Evolutionary conservation across 2,113 vertebrate species (phyloP), one percentile per base, ranked within the genome.

Genomic region (Propithecus coquereli): DNA sequence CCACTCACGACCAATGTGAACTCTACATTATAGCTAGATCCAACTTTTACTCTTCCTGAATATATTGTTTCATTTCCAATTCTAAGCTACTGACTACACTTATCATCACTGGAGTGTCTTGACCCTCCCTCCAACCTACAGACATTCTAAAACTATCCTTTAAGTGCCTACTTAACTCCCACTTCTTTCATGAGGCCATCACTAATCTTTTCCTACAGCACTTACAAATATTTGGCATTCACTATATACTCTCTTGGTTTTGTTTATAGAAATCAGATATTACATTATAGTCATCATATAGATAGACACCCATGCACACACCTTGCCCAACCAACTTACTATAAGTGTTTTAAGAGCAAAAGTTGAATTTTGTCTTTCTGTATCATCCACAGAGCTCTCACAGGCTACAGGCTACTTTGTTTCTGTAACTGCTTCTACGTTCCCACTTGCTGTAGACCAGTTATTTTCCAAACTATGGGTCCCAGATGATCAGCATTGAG

Each of bases 151-250:
- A 23, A 25, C 54, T 22, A 66, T 82, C 45, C 32, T 86, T 82
- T 52, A 91, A 86, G 40, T 47, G 87, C 32, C 85, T 83, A 68
- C 66, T 90, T 63, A 87, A 79, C 12, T 80, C 7, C 54, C 7
- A 94, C 23, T 12, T 87, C 84, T 66, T 83, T 84, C 25, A 91
- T 16, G 25, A 83, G 34, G 63, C 13, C 94, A 92, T 73, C 16
- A 34, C 5, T 73, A 54, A 95, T 74, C 34, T 77, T 91, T 73
- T 92, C 68, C 86, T 77, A 30, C 7, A 85, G 54, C 7, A 92
- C 8, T 85, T 57, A 83, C 22, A 89, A 95, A 83, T 95, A 71
- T 90, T 90, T 37, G 23, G 30, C 45, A 82, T 86, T 79, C 87
- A 95, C 8, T 79, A 71, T 71, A 81, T 81, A 92, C 6, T 86